Percentiles rank a stretch among this genome's conserved stretches.
phyloP scores from a whole-genome alignment of 2,797 vertebrate species.

The Caiman crocodilus region DNA sequence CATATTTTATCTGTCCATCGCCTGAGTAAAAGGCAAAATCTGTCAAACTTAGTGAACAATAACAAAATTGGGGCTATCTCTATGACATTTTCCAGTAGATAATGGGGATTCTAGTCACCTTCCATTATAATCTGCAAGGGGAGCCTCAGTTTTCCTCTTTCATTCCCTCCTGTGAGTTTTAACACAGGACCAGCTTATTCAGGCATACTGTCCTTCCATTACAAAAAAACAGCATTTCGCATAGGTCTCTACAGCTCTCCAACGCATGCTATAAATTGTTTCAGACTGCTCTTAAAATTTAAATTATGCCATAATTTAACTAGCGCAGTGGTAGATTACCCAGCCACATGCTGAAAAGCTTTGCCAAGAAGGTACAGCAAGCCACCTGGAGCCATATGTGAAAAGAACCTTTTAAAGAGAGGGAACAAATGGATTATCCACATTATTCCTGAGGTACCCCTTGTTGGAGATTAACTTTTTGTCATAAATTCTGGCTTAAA shows the following conservation, averaged over 20 bases:
- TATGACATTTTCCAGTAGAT: conserved; percentile 7
- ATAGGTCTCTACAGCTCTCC: neutral
- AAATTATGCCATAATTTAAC: neutral
- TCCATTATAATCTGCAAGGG: neutral
- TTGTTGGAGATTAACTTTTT: neutral
- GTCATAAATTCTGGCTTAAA: neutral
- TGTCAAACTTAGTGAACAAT: neutral
- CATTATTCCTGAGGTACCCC: neutral
- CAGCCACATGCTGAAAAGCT: neutral
- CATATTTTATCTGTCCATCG: no score
- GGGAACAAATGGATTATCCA: neutral
- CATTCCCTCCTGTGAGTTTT: conserved; percentile 22
- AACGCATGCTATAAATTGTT: neutral
- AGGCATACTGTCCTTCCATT: neutral
- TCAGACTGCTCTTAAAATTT: neutral
- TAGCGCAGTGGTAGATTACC: conserved; percentile 30
- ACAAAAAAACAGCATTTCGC: neutral
- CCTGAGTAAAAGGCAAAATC: neutral
- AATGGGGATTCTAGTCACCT: neutral
- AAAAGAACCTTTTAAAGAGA: neutral
- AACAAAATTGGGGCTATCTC: conserved; percentile 23
- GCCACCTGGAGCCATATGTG: neutral
- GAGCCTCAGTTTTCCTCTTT: conserved; percentile 15
- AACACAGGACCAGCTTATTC: neutral
- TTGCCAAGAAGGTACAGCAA: neutral